Base-by-base conservation (phyloP, 2,113 vertebrate genomes). In the Budorcas taxicolor region DNA sequence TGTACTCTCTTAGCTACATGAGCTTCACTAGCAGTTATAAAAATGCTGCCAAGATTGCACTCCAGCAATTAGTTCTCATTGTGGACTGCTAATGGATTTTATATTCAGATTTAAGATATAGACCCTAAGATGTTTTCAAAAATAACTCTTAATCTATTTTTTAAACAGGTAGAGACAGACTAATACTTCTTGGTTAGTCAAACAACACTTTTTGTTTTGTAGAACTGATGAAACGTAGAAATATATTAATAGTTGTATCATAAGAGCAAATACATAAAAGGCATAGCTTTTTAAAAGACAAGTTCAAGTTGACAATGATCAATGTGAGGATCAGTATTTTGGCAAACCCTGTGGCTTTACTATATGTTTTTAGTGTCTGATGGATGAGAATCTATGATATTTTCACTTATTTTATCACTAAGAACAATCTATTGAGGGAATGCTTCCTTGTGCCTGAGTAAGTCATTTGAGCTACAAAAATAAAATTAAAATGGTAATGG, bases 1-100 rank as follows among this genome's bases (percentile, higher is more conserved):
- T 92, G 83, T n/a, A 52, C 31, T 23, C 19, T 62, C 45, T 84
- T 91, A 83, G 53, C 45, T 67, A 71, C 60, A 52, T 87, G 52
- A 47, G 50, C n/a, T 96, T 95, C 74, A 71, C 27, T 40, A 95
- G 58, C 21, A 94, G 57, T 55, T 89, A 64, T 93, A 91, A 94
- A 94, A 96, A 62, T 76, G 31, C 93, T 95, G 88, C 93, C 89
- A 95, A 94, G 91, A 91, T 97, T 94, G 91, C 3, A 85, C 17
- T 87, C 31, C 43, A 91, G 74, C 86, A 97, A 98, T 97, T 96
- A 97, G 97, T 25, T 52, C 36, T 92, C 10, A 36, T 19, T 78
- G 76, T 87, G 62, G 89, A 45, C 15, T 91, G 40, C 45, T 95
- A 95, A 96, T 96, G 80, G 91, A 90, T 94, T 93, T 96, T 84